phyloP scores from a whole-genome alignment of 2,888 invertebrate genomes.

The Caenorhabditis wallacei region DNA sequence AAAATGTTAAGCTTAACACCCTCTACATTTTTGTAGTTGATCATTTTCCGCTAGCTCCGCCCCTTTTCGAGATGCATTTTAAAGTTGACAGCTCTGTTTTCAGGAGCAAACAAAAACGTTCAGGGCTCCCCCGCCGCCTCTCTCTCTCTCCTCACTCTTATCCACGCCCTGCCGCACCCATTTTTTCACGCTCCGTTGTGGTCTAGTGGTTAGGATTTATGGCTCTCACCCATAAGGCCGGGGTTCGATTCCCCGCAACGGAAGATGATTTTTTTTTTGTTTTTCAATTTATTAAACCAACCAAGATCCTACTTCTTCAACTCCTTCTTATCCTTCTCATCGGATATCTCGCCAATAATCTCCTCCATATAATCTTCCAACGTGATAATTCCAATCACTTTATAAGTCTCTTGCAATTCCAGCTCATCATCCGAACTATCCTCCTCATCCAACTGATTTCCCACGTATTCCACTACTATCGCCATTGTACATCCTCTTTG shows the following conservation, averaged over 20 bases:
- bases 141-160: not conserved
- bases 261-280: constrained; percentile 36
- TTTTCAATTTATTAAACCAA: not conserved
- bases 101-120: too few species aligned
- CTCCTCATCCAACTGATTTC: not conserved
- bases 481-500: constrained; percentile 69
- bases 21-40: too few species aligned
- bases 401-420: constrained; percentile 22
- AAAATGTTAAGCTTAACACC: too few species aligned
- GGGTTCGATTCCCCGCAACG: constrained; percentile 73
- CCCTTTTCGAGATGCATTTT: too few species aligned
- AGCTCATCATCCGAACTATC: not conserved
- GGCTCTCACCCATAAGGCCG: constrained; percentile 75
- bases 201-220: constrained; percentile 76
- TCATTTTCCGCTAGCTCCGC: too few species aligned
- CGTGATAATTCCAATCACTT: constrained; percentile 68
- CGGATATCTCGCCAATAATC: constrained; percentile 70
- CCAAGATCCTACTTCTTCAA: too few species aligned
- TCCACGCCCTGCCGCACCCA: not conserved
- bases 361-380: constrained; percentile 71
- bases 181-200: constrained; percentile 55
- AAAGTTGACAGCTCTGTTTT: too few species aligned
- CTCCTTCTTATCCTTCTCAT: constrained; percentile 67
- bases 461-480: constrained; percentile 54
- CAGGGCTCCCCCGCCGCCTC: not conserved